Base-by-base conservation (phyloP, 2,797 vertebrate genomes). In the Notoglanidium macrostoma region DNA sequence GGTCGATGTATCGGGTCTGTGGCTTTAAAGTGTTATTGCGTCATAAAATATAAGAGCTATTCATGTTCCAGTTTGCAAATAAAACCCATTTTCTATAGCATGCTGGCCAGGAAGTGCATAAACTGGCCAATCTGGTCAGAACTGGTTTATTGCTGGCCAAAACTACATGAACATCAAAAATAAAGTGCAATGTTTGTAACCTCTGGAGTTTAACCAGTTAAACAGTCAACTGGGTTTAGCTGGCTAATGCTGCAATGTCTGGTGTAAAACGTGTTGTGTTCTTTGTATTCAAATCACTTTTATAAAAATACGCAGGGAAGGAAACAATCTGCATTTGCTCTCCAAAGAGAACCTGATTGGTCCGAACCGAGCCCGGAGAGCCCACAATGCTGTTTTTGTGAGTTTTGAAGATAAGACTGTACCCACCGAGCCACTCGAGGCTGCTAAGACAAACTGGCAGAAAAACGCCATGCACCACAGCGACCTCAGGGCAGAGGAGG, bases 301-400 rank as follows among this genome's bases (percentile, higher is more conserved):
- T 84, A 5, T 84, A 8, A 63, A 76, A 65, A 2, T 44, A 15
- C 79, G 14, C 88, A 97, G 95, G 88, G 94, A 97, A 32, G 94
- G 96, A 12, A 94, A 94, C 61, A 91, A 92, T 23, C 93, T 92
- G 19, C 89, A 93, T 0, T 21, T 89, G 1, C 57, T 94, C 51
- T 94, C 91, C 0, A 95, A 92, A 0, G 96, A 96, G 85, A 97
- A 96, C 86, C 89, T 97, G 0, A 97, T 97, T 0, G 96, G 96
- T 29, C 91, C 96, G 89, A 98, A 96, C 91, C 95, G 97, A 0
- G 95, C 95, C 23, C 95, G 96, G 1, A 94, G 96, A 26, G 95
- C 96, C 0, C 96, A 99, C 93, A 98, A 98, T 0, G 96, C 97
- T n/a, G 95, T 99, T 85, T 98, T 98, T 87, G 93, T 98, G 80